These are phyloP conservation scores for Falco berigora DNA, from an alignment of 2,797 vertebrate genomes.

Conservation along the genomic window DNA sequence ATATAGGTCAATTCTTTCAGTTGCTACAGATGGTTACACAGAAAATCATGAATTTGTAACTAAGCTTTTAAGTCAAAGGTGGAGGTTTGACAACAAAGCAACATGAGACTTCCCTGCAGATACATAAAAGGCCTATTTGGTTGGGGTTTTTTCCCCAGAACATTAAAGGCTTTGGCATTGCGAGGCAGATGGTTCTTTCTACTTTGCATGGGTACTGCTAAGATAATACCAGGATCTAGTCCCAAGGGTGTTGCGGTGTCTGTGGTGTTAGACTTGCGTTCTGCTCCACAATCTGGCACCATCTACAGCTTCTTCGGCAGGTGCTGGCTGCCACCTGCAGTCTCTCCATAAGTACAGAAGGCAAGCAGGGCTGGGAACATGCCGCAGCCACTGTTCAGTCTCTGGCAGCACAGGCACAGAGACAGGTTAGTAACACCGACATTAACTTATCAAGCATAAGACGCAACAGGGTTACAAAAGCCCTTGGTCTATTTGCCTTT, in stretches of 20 bases:
- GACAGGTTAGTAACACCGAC: too few species aligned
- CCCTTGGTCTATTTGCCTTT: background rate
- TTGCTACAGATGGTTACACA: background rate
- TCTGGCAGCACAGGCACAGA: background rate
- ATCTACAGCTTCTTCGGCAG: background rate
- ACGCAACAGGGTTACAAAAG: background rate
- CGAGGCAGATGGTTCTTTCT: background rate
- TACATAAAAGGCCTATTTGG: background rate
- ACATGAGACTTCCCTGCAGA: rapidly evolving
- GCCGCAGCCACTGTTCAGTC: rapidly evolving
- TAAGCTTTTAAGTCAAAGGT: background rate
- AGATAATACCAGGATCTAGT: background rate
- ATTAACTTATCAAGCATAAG: background rate
- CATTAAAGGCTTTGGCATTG: background rate
- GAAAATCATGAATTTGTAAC: rapidly evolving
- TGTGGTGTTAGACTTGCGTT: background rate
- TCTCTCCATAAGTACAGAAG: background rate
- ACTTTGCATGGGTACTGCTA: rapidly evolving
- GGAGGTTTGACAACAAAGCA: background rate
- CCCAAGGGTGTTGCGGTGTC: too few species aligned
- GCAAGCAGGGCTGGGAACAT: background rate
- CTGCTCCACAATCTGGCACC: background rate
- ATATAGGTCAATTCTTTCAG: background rate
- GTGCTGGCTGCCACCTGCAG: background rate
- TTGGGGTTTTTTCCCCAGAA: rapidly evolving